phyloP scores from a whole-genome alignment of 2,888 invertebrate species.

The Synergus japonicus region DNA sequence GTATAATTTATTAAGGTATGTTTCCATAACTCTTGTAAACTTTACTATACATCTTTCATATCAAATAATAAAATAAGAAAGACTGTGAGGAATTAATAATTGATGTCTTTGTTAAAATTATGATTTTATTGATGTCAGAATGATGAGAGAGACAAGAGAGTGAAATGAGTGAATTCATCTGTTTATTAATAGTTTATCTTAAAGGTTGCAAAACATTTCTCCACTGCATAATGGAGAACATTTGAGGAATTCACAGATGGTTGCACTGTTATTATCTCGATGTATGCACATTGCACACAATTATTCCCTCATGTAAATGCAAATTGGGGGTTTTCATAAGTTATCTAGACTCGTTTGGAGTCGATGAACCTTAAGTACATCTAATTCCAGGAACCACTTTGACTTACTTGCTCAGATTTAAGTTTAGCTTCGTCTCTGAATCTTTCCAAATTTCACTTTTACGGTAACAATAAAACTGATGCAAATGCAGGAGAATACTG shows the following conservation, averaged over 20 bases:
- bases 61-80: too few relatives aligned
- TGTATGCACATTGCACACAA: conserved; percentile 4
- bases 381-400: conserved; percentile 30
- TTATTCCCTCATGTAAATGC: conserved; percentile 48
- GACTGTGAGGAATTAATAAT: too few relatives aligned
- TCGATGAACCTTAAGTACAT: conserved; percentile 41
- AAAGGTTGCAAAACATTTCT: neutral
- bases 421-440: neutral
- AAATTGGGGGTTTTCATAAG: conserved; percentile 53
- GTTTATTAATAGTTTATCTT: neutral
- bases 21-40: too few relatives aligned
- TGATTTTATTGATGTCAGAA: neutral
- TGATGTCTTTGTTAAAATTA: neutral
- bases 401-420: conserved; percentile 36
- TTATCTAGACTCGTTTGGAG: conserved; percentile 52
- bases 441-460: conserved; percentile 21
- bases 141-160: neutral
- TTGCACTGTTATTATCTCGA: neutral
- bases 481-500: conserved; percentile 25
- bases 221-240: neutral
- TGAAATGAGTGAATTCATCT: neutral
- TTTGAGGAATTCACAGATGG: neutral
- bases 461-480: conserved; percentile 33
- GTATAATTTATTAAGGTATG: too few relatives aligned
- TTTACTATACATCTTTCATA: too few relatives aligned